Base-by-base conservation (phyloP, 2,113 vertebrate species). In the Catharus minimus region DNA sequence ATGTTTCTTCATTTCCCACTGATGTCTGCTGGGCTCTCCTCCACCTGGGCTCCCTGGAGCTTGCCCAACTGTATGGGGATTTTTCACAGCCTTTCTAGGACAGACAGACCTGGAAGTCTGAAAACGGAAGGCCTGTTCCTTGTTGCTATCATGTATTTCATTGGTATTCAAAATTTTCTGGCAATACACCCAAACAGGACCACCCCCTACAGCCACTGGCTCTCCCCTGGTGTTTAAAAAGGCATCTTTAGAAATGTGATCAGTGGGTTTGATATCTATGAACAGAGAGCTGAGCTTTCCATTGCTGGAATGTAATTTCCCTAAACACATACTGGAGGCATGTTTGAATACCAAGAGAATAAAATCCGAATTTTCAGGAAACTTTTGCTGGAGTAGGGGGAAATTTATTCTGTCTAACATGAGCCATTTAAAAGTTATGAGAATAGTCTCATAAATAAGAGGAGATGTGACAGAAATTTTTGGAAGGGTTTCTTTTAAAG, bases 131-230 rank as follows among this genome's bases (percentile, higher is more conserved):
- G 3, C 41, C 28, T 33, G 13, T 10, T 18, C 7, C 49, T 33
- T 4, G 30, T 60, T 27, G 2, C 38, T 82, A 26, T 16, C 10
- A 24, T 24, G 28, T 7, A 21, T 41, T 52, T 9, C 0, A 0
- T 7, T 12, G 9, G 5, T 11, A 24, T 44, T 53, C 22, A 66
- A 38, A 6, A 41, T 52, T 66, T 74, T 46, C 32, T 46, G 60
- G 2, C 2, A 36, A 38, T 15, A 36, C 2, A 47, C 5, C 1
- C 4, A 5, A 69, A 61, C 0, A 49, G 4, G 11, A 47, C 2
- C 3, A n/a, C 3, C 0, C 0, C 3, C 3, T 33, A 13, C 0
- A 24, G 33, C 9, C 15, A 28, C 15, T 19, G 26, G 4, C 7
- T 65, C 79, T 80, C 11, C 20, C 8, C 7, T 14, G 20, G 8